Evolutionary conservation across 2,113 vertebrate species (phyloP).

Genomic region (Romanogobio albipinnatus): DNA sequence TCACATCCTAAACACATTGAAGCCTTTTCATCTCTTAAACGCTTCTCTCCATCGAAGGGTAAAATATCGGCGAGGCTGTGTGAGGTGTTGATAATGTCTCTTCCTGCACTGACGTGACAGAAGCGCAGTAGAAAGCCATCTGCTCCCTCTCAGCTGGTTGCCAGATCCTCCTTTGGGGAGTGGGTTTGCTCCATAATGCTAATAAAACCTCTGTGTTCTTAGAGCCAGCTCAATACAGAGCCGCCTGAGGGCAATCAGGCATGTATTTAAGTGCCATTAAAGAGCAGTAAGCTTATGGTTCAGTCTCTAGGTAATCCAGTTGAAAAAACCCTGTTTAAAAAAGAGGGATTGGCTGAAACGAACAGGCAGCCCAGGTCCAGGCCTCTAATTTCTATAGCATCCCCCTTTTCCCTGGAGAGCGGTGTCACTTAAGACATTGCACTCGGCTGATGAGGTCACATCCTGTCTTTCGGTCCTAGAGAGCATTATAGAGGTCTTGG

Average conservation of each 20-base stretch:
- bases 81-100: constrained; percentile 7
- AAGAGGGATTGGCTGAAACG: neutral
- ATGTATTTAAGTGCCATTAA: neutral
- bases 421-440: neutral
- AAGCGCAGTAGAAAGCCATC: constrained; percentile 41
- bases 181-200: constrained; percentile 14
- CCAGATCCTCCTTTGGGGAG: constrained; percentile 33
- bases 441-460: constrained; percentile 17
- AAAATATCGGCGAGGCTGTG: neutral
- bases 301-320: neutral
- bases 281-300: neutral
- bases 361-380: neutral
- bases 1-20: constrained; percentile 27
- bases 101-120: constrained; percentile 42
- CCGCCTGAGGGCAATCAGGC: neutral
- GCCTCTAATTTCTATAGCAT: constrained; percentile 25
- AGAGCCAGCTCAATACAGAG: constrained; percentile 10
- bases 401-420: constrained; percentile 19
- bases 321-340: neutral
- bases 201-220: constrained; percentile 29
- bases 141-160: constrained; percentile 38
- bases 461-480: neutral
- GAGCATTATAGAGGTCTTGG: neutral
- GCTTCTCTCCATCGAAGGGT: neutral
- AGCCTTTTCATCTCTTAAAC: constrained; percentile 18